Conservation (phyloP, 92 coral and sea anemone species). For the Scolanthus callimorphus region DNA sequence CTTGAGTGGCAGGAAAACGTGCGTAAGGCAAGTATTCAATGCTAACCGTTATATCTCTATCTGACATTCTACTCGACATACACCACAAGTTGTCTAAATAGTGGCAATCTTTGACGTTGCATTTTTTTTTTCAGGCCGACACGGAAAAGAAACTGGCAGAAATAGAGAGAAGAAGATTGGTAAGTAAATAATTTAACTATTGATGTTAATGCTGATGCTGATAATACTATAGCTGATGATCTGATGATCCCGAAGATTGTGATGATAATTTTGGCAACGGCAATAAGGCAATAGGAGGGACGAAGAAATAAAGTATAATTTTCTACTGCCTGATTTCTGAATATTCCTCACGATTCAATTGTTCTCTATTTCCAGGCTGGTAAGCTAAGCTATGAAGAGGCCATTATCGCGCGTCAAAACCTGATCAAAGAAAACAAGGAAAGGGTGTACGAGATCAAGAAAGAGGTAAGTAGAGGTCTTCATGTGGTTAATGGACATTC, state of each 20-base stretch:
- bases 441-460: constrained; percentile 78
- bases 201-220: too few relatives aligned
- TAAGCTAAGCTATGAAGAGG: constrained; percentile 90
- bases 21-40: constrained; percentile 71
- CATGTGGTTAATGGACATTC: too few relatives aligned
- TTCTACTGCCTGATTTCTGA: too few relatives aligned
- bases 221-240: too few relatives aligned
- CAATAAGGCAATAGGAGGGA: too few relatives aligned
- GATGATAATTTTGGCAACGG: too few relatives aligned
- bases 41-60: too few relatives aligned
- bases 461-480: too few relatives aligned
- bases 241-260: too few relatives aligned
- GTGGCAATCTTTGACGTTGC: background rate
- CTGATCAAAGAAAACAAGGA: constrained; percentile 87
- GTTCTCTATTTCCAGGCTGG: constrained; percentile 61
- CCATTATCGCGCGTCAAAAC: constrained; percentile 92
- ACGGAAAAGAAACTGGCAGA: constrained; percentile 86
- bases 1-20: constrained; percentile 86
- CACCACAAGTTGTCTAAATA: too few relatives aligned
- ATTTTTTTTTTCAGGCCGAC: constrained; percentile 58
- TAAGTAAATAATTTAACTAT: constrained; percentile 22
- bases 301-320: too few relatives aligned
- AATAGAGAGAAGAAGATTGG: constrained; percentile 87
- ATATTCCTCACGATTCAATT: background rate
- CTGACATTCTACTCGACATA: too few relatives aligned